Conservation (phyloP, 2,797 vertebrate species). For the Enteromius unitaeniatus region DNA sequence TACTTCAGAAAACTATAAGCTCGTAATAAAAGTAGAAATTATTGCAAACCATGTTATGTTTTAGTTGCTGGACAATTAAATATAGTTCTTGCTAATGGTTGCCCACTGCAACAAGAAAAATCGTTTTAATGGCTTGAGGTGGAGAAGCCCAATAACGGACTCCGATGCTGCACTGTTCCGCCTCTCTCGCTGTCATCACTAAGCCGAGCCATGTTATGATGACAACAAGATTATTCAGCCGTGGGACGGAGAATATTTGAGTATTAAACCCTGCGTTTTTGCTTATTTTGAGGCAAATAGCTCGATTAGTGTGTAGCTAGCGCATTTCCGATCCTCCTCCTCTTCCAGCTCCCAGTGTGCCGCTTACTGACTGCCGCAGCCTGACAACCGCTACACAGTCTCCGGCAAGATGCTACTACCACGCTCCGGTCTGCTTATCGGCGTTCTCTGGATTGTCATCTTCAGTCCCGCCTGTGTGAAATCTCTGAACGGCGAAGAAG, state of each 20-base stretch:
- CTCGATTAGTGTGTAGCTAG: conserved; percentile 48
- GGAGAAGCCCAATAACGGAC: conserved; percentile 57
- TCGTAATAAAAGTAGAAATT: neutral
- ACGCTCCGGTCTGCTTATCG: conserved; percentile 55
- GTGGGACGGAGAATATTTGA: conserved; percentile 4
- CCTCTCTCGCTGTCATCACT: conserved; percentile 35
- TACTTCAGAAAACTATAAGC: neutral
- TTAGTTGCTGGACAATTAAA: neutral
- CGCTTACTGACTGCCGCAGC: conserved; percentile 60
- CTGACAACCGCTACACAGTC: conserved; percentile 60
- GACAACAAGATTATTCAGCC: conserved; percentile 25
- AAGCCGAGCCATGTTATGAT: conserved; percentile 22
- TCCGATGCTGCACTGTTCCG: conserved; percentile 45
- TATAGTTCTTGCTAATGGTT: conserved; percentile 9
- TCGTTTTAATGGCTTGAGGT: conserved; percentile 48
- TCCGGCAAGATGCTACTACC: conserved; percentile 71
- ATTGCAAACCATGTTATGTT: neutral
- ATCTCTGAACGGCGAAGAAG: conserved; percentile 78
- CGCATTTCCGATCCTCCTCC: conserved; percentile 42
- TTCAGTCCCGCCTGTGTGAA: conserved; percentile 47
- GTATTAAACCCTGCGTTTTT: conserved; percentile 18
- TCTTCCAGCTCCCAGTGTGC: conserved; percentile 61
- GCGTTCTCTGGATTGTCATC: conserved; percentile 65
- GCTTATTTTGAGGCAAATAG: conserved; percentile 23
- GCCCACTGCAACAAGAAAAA: conserved; percentile 42